Conservation (phyloP, 2,113 vertebrate species). For the Mastomys natalensis region DNA sequence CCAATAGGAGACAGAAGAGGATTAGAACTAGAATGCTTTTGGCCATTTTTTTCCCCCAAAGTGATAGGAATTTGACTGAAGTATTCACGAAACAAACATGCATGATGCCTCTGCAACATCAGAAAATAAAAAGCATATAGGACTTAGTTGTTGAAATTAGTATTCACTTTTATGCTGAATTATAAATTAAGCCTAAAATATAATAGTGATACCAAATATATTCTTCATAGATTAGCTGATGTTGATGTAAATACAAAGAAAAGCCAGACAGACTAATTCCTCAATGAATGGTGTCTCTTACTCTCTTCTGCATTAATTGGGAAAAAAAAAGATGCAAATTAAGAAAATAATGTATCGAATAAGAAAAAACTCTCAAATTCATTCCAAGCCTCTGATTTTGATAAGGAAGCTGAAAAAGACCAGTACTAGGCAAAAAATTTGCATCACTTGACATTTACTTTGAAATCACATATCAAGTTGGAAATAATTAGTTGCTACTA, state of each 20-base stretch:
- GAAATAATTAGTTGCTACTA: slow-evolving; percentile 61
- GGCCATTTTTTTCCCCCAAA: not conserved
- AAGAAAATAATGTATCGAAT: not conserved
- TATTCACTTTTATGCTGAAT: not conserved
- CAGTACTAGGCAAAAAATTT: slow-evolving; percentile 57
- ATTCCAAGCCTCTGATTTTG: slow-evolving; percentile 19
- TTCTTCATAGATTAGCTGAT: not conserved
- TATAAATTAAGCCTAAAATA: slow-evolving; percentile 3
- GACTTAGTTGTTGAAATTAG: not conserved
- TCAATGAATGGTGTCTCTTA: not conserved
- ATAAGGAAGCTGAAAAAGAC: slow-evolving; percentile 45
- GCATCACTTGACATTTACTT: slow-evolving; percentile 74
- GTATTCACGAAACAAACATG: slow-evolving; percentile 38
- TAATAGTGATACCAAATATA: slow-evolving; percentile 7
- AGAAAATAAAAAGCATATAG: slow-evolving; percentile 5
- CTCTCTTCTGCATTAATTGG: not conserved
- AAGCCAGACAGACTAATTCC: slow-evolving; percentile 36
- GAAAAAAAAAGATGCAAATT: slow-evolving; percentile 5
- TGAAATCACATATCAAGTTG: slow-evolving; percentile 68
- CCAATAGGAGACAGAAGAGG: not conserved
- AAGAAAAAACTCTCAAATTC: slow-evolving; percentile 28
- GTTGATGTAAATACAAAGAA: slow-evolving; percentile 17
- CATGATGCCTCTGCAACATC: not conserved
- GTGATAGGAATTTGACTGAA: not conserved
- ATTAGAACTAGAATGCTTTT: not conserved